Evolutionary conservation across 1,140 invertebrate species (phyloP).

Genomic region (Aphaenogaster floridana): DNA sequence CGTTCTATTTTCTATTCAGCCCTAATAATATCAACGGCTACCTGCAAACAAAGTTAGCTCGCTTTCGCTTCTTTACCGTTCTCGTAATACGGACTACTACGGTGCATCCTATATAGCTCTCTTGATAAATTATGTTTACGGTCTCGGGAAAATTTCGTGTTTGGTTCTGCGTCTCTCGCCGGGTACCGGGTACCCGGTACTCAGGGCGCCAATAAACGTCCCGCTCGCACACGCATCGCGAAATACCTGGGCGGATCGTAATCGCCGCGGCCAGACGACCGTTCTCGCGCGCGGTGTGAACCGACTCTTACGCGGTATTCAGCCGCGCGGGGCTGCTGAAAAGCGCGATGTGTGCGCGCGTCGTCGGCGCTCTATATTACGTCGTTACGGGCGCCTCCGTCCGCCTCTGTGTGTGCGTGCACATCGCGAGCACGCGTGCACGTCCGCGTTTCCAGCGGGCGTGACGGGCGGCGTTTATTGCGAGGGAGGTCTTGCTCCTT

Average conservation of each 20-base stretch:
- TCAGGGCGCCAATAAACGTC: conserved; percentile 28
- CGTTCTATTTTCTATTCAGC: neutral
- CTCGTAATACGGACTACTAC: neutral
- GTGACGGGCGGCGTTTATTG: conserved; percentile 67
- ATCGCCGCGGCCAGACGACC: neutral
- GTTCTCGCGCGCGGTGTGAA: conserved; percentile 15
- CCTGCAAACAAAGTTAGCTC: neutral
- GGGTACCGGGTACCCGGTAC: neutral
- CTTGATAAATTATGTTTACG: neutral
- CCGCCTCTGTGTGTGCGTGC: neutral
- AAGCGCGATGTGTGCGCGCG: conserved; percentile 30
- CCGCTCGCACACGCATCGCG: conserved; percentile 12
- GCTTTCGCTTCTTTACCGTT: neutral
- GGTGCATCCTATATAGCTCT: neutral
- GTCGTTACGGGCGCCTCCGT: conserved; percentile 54
- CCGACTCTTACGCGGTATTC: conserved; percentile 12
- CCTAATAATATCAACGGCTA: neutral
- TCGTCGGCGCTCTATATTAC: conserved; percentile 64
- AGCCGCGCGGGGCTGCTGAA: conserved; percentile 27
- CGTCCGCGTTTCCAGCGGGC: conserved; percentile 46
- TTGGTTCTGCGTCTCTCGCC: neutral
- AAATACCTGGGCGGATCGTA: conserved; percentile 30
- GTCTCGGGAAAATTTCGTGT: conserved; percentile 1
- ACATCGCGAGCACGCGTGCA: conserved; percentile 41
- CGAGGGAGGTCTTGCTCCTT: conserved; percentile 72